These are phyloP conservation scores for Tromatobia lineatoria DNA, from an alignment of 2,888 invertebrate species.

Conservation along the genomic window DNA sequence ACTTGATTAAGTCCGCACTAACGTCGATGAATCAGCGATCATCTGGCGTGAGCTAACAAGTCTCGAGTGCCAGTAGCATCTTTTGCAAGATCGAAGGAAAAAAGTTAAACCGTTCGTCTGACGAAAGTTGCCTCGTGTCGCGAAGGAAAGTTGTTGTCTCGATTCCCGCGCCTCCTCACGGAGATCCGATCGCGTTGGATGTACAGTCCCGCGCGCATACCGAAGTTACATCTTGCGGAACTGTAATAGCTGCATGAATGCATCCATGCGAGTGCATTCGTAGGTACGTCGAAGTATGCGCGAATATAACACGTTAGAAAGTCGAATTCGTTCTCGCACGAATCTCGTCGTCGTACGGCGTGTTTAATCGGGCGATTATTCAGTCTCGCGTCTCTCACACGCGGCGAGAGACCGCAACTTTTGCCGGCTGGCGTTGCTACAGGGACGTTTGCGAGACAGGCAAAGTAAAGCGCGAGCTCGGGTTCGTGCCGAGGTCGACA, in stretches of 20 bases:
- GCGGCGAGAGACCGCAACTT: constrained; percentile 5
- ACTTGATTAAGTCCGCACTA: constrained; percentile 60
- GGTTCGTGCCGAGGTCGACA: constrained; percentile 66
- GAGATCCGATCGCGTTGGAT: constrained; percentile 14
- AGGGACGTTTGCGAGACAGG: constrained; percentile 14
- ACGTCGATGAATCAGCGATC: constrained; percentile 60
- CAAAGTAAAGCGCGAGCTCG: constrained; percentile 36
- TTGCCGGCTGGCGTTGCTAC: neutral
- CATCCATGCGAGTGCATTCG: constrained; percentile 49
- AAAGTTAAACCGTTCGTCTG: constrained; percentile 4
- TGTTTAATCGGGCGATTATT: constrained; percentile 65
- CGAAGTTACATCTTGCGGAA: constrained; percentile 60
- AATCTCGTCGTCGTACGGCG: constrained; percentile 45
- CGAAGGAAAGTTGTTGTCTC: constrained; percentile 57
- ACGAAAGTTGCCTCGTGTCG: constrained; percentile 40
- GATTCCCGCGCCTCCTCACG: constrained; percentile 35
- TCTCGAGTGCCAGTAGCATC: constrained; percentile 20
- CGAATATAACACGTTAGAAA: constrained; percentile 65
- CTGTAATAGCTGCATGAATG: constrained; percentile 42
- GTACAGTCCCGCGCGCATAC: constrained; percentile 17
- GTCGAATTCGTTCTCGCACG: constrained; percentile 67
- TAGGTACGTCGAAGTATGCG: constrained; percentile 7
- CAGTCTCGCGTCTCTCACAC: constrained; percentile 32
- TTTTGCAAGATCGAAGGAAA: neutral
- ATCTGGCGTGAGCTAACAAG: constrained; percentile 22